Percentiles rank a stretch among this genome's conserved stretches.
Conservation (phyloP, 2,113 vertebrate genomes). For the Myrmecobius fasciatus region DNA sequence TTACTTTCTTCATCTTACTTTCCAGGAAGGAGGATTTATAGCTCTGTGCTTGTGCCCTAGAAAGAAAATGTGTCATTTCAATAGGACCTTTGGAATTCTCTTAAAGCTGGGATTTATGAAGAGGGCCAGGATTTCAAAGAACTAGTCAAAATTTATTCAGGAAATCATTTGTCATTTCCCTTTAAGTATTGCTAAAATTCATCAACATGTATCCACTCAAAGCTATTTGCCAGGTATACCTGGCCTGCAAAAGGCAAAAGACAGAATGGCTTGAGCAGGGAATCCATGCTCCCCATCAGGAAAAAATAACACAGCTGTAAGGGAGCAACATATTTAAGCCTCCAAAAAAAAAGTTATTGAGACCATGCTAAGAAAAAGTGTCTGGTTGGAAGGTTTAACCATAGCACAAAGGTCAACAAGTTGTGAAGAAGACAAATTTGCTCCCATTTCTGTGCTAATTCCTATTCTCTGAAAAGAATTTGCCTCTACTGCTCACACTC, state of each 20-base stretch:
- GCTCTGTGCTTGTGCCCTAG: neutral
- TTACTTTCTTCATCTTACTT: too few species aligned
- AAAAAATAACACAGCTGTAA: neutral
- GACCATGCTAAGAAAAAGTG: slow-evolving; percentile 8
- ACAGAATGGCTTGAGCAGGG: neutral
- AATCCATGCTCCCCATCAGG: neutral
- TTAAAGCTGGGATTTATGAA: slow-evolving; percentile 55
- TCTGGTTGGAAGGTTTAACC: neutral
- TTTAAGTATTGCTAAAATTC: neutral
- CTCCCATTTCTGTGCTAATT: neutral
- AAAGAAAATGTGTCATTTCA: slow-evolving; percentile 58
- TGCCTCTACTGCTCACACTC: neutral
- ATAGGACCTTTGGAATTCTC: slow-evolving; percentile 54
- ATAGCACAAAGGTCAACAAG: neutral
- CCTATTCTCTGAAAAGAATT: neutral
- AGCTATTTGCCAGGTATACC: neutral
- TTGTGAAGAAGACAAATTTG: neutral
- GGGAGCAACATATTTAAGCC: neutral
- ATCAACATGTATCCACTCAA: neutral
- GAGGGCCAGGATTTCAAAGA: slow-evolving; percentile 30
- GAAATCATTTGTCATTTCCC: neutral
- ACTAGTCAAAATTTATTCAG: slow-evolving; percentile 45
- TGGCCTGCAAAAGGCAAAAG: neutral
- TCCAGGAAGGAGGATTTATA: neutral
- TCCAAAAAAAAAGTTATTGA: neutral